A percentile compares a stretch with the other conserved stretches of the same genome.
Conservation (phyloP, 2,797 vertebrate species). For the Centropyge bicolor region DNA sequence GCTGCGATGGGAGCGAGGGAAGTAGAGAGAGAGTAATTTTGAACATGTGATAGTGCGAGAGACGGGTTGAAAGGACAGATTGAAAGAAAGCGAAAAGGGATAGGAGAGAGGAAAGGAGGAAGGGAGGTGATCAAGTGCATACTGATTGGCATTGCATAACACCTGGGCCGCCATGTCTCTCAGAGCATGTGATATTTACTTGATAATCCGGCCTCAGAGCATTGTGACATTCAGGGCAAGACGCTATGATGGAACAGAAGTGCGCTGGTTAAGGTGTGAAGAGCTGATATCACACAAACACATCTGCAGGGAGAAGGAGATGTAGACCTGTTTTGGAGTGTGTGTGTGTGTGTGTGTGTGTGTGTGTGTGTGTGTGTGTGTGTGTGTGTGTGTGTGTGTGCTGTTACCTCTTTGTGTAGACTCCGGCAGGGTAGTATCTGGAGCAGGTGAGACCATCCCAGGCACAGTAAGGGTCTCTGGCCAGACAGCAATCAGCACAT, state of each 20-base stretch:
- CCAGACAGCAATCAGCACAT: slow-evolving; percentile 96
- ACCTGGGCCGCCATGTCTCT: slow-evolving; percentile 38
- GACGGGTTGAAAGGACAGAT: slow-evolving; percentile 38
- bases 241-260: slow-evolving; percentile 32
- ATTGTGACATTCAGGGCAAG: slow-evolving; percentile 54
- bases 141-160: slow-evolving; percentile 59
- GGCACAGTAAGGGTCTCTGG: slow-evolving; percentile 96
- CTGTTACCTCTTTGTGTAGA: slow-evolving; percentile 92
- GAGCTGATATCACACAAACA: slow-evolving; percentile 38
- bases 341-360: slow-evolving; percentile 21
- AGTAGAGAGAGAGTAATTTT: slow-evolving; percentile 39
- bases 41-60: slow-evolving; percentile 46
- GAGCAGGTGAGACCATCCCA: slow-evolving; percentile 97
- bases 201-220: slow-evolving; percentile 41
- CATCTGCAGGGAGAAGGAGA: neutral
- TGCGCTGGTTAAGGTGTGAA: slow-evolving; percentile 46
- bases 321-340: neutral
- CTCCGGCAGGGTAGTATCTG: slow-evolving; percentile 90
- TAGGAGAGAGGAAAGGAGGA: slow-evolving; percentile 13
- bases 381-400: slow-evolving; percentile 18
- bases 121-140: slow-evolving; percentile 50
- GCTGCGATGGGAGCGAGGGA: slow-evolving; percentile 56
- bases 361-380: slow-evolving; percentile 28
- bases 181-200: slow-evolving; percentile 47
- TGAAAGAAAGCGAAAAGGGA: slow-evolving; percentile 10